Evolutionary conservation across 2,113 vertebrate species (phyloP).

Genomic region (Pygoscelis adeliae): DNA sequence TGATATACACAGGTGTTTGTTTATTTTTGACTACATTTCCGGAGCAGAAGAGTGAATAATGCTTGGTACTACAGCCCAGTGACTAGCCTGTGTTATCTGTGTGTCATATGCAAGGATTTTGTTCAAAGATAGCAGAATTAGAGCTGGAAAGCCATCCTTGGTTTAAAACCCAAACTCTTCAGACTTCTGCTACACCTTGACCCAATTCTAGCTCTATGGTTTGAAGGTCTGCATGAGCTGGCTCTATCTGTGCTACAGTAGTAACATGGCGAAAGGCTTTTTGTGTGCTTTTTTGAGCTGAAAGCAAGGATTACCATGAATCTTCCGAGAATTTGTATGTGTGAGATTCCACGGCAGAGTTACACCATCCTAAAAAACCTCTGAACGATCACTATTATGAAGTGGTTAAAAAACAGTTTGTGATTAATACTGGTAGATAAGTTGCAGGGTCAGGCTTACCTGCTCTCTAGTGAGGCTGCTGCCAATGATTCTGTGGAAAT

Average conservation of each 20-base stretch:
- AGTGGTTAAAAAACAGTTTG: neutral
- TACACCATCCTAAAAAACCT: neutral
- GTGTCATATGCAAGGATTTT: neutral
- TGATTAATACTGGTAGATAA: slow-evolving; percentile 14
- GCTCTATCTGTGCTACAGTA: neutral
- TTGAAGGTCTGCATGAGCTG: neutral
- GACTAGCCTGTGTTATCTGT: neutral
- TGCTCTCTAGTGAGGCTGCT: slow-evolving; percentile 9
- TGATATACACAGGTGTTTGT: neutral
- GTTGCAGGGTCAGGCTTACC: slow-evolving; percentile 14
- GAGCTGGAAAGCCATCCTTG: neutral
- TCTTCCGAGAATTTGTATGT: neutral
- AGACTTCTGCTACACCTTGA: neutral
- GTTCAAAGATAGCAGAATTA: neutral
- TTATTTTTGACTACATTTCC: neutral
- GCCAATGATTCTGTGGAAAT: slow-evolving; percentile 12
- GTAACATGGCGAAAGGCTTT: neutral
- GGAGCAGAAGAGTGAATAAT: neutral
- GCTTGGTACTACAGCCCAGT: neutral
- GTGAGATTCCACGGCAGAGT: neutral
- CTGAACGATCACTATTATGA: neutral
- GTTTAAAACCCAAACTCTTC: neutral
- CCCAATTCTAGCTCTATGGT: neutral
- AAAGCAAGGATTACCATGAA: neutral
- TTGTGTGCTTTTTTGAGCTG: neutral